Base-by-base conservation (phyloP, 2,113 vertebrate species). In the Bolborhynchus lineola region DNA sequence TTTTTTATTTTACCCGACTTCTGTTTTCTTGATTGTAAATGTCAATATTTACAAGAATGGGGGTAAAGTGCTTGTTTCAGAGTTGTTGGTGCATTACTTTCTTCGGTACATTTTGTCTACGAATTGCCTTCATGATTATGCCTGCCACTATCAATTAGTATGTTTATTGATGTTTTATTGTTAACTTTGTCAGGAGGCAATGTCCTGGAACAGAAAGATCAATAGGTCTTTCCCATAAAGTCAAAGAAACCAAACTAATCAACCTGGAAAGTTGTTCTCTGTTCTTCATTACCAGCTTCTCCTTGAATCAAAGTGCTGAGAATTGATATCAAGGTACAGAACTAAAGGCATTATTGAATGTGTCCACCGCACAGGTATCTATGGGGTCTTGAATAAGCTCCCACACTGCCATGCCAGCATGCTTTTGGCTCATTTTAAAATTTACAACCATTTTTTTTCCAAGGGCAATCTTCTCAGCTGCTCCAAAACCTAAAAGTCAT, bases 201-300 rank as follows among this genome's bases (percentile, higher is more conserved):
- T 52, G 53, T 81, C 60, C 65, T 71, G 60, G 42, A 93, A 90
- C 55, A 86, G 88, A 95, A 92, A 90, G 90, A 57, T 90, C 85
- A 75, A 68, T 94, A 92, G 50, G 16, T 70, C 42, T 92, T 92
- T 86, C 68, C 39, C 23, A 50, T 60, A 86, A 78, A 93, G 74
- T 71, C 76, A 92, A 86, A 93, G 60, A 83, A 92, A 77, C 33
- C 39, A 77, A 92, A 85, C 19, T 5, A 93, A 92, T 87, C 53
- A 92, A 67, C 81, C 33, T 86, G n/a, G 90, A 80, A 95, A 91
- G 44, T 77, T 90, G 35, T 63, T 70, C 55, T 83, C 44, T 93
- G 50, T 84, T 35, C 37, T 49, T 84, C 42, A 64, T 88, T 85
- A 49, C 41, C 0, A 2, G 13, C 47, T 89, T 94, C 31, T 95